Evolutionary conservation across 2,888 invertebrate genomes (phyloP).

Genomic region (Tyria jacobaeae): DNA sequence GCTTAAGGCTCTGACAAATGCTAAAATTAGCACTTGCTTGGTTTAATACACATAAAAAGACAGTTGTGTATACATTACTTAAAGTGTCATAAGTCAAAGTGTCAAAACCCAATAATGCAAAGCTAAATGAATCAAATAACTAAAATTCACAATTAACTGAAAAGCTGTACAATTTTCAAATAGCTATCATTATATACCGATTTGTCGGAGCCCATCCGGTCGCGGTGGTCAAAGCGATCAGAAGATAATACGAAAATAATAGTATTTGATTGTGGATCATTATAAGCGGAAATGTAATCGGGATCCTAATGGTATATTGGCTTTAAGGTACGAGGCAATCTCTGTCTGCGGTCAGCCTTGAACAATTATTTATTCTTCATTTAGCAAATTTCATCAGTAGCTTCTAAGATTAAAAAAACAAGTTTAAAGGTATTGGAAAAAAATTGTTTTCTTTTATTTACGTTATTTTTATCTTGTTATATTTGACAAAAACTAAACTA

Average conservation of each 20-base stretch:
- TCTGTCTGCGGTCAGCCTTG: constrained; percentile 1
- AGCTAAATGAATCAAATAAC: constrained; percentile 34
- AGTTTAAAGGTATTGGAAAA: no score
- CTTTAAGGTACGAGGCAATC: constrained; percentile 12
- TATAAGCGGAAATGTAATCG: constrained; percentile 69
- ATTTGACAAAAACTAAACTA: no score
- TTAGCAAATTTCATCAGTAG: background rate
- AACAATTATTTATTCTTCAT: background rate
- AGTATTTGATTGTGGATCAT: constrained; percentile 75
- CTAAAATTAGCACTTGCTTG: background rate
- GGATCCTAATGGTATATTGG: constrained; percentile 33
- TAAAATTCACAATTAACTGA: constrained; percentile 53
- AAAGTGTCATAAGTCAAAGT: constrained; percentile 8
- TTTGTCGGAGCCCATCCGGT: constrained; percentile 59
- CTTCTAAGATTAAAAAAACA: no score
- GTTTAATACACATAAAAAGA: background rate
- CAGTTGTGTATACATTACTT: background rate
- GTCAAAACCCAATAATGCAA: constrained; percentile 10
- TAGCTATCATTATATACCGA: constrained; percentile 26
- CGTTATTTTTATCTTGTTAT: no score
- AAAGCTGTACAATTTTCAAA: constrained; percentile 55
- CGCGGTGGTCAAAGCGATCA: constrained; percentile 74
- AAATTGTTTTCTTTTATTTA: no score
- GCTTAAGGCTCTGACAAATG: no score
- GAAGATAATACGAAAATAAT: constrained; percentile 83